Percentiles rank a stretch among this genome's conserved stretches.
Conservation (phyloP, 2,797 vertebrate species). For the Atherinosoma microstoma region DNA sequence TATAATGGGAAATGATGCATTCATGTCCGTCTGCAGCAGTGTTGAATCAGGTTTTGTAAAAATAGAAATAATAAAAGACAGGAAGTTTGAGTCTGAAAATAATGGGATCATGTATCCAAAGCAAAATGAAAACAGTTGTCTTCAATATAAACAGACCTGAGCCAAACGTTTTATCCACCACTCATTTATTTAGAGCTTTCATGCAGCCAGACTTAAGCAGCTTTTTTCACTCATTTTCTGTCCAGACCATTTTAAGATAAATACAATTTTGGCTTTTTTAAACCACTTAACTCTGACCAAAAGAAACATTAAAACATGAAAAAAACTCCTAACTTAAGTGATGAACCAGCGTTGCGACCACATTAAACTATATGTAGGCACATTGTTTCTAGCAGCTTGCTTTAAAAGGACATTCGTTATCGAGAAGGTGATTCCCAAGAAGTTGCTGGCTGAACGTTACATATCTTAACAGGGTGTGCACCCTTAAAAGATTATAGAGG, state of each 20-base stretch:
- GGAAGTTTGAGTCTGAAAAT: constrained; percentile 53
- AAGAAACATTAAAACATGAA: not conserved
- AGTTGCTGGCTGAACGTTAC: not conserved
- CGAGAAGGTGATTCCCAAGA: not conserved
- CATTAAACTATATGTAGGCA: no score
- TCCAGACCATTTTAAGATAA: not conserved
- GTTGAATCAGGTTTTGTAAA: constrained; percentile 39
- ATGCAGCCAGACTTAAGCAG: not conserved
- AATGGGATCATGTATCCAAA: constrained; percentile 49
- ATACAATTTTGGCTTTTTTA: not conserved
- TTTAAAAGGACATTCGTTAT: no score
- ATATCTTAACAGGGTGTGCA: not conserved
- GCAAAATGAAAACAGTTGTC: constrained; percentile 45
- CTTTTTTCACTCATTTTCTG: not conserved
- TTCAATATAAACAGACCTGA: not conserved
- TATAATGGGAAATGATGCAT: constrained; percentile 48
- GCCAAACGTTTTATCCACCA: not conserved
- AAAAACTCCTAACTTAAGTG: not conserved
- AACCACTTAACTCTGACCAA: not conserved
- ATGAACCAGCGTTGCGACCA: not conserved
- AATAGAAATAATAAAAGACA: constrained; percentile 47
- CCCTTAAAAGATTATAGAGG: not conserved
- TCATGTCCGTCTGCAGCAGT: constrained; percentile 11
- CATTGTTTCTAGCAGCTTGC: no score
- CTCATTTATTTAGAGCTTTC: not conserved